phyloP scores from a whole-genome alignment of 2,797 vertebrate species.

The Rhadinocentrus ornatus region DNA sequence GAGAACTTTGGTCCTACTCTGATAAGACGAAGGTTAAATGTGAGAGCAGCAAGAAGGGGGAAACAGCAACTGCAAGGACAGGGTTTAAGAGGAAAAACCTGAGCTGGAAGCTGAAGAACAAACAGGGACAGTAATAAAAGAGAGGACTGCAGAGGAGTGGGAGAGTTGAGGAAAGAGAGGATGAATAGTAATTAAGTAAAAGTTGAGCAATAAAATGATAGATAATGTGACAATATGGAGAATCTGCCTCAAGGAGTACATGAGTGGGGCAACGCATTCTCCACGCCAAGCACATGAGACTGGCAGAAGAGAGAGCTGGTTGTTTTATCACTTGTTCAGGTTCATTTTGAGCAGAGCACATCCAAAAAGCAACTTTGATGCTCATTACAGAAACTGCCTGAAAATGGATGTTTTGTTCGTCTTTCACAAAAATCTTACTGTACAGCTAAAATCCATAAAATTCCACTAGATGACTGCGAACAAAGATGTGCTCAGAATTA shows the following conservation, averaged over 20 bases:
- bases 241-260: neutral
- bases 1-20: neutral
- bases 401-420: neutral
- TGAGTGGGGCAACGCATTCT: conserved; percentile 40
- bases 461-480: conserved; percentile 11
- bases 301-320: conserved; percentile 34
- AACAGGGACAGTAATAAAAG: neutral
- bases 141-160: neutral
- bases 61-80: too few species aligned
- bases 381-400: conserved; percentile 2
- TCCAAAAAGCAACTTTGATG: neutral
- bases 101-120: neutral
- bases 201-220: neutral
- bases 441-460: neutral
- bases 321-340: conserved; percentile 27
- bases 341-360: neutral
- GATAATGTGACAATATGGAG: conserved; percentile 40
- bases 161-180: neutral
- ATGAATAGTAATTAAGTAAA: neutral
- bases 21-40: neutral
- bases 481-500: conserved; percentile 22
- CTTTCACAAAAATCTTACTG: conserved; percentile 8
- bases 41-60: too few species aligned
- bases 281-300: conserved; percentile 52
- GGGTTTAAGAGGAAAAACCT: neutral